Conservation (phyloP, 2,888 invertebrate species). For the Tiphia femorata region DNA sequence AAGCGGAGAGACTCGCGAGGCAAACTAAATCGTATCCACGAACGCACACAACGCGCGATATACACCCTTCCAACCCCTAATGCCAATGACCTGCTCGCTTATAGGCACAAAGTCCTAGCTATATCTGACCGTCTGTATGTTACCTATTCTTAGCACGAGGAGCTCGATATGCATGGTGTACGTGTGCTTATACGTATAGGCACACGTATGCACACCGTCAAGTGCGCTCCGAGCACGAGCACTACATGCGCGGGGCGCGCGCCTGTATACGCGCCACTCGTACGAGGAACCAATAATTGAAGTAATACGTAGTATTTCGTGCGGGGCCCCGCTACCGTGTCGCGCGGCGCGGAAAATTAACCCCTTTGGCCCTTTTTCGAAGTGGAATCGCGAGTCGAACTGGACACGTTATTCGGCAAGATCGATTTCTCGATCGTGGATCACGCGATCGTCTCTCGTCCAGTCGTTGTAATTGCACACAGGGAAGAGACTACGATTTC, state of each 20-base stretch:
- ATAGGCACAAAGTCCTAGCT: slow-evolving; percentile 65
- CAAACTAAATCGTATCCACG: slow-evolving; percentile 40
- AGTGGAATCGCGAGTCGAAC: not conserved
- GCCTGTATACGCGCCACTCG: slow-evolving; percentile 29
- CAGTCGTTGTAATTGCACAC: not conserved
- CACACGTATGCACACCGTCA: slow-evolving; percentile 21
- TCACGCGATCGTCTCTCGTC: not conserved
- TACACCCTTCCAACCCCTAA: slow-evolving; percentile 61
- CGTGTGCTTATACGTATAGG: slow-evolving; percentile 36
- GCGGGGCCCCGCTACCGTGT: slow-evolving; percentile 20
- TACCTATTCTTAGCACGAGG: slow-evolving; percentile 63
- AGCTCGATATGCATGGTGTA: slow-evolving; percentile 50
- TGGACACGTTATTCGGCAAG: too few relatives aligned
- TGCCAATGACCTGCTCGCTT: slow-evolving; percentile 67
- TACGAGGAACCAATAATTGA: slow-evolving; percentile 40
- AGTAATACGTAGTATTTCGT: slow-evolving; percentile 30
- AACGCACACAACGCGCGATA: slow-evolving; percentile 46
- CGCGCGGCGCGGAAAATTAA: not conserved
- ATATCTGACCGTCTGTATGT: slow-evolving; percentile 62
- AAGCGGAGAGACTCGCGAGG: too few relatives aligned
- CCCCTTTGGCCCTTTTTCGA: not conserved
- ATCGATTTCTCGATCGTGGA: too few relatives aligned
- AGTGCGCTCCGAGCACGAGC: slow-evolving; percentile 21
- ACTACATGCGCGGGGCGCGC: slow-evolving; percentile 9
- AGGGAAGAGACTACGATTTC: too few relatives aligned